Conservation (phyloP, 2,113 vertebrate species). For the Oryctolagus cuniculus region mOryCun1.1 NC_091438.1:64392501-64393000, state of each 20-base stretch:
- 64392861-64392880: background rate
- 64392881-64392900: background rate
- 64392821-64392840: background rate
- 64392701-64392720: background rate
- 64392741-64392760: background rate
- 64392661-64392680: constrained; percentile 23
- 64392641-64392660: background rate
- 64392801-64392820: background rate
- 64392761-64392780: background rate
- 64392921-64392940: background rate
- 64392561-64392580: constrained; percentile 34
- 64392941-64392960: background rate
- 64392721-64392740: background rate
- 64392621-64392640: background rate
- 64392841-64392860: background rate
- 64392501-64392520: constrained; percentile 48
- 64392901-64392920: background rate
- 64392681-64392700: background rate
- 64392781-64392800: background rate
- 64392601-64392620: background rate
- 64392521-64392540: constrained; percentile 57
- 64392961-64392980: background rate
- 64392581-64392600: constrained; percentile 34
- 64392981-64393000: background rate
- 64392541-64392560: background rate